Percentiles rank a stretch among this genome's conserved stretches.
These are phyloP conservation scores for Papilio xuthus DNA, from an alignment of 1,140 invertebrate species.

Conservation along the genomic window DNA sequence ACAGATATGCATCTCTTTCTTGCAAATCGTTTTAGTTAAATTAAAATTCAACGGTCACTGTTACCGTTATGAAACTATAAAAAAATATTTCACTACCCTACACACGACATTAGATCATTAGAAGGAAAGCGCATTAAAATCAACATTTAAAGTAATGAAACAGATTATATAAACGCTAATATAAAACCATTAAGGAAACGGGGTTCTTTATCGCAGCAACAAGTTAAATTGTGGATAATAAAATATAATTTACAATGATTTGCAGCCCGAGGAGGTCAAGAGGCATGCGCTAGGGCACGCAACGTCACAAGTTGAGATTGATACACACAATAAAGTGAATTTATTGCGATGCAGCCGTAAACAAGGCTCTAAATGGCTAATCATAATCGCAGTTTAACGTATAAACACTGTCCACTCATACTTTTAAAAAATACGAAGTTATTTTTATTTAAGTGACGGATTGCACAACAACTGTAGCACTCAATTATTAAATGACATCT, in stretches of 20 bases:
- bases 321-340: constrained; percentile 71
- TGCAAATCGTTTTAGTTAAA: too few species aligned
- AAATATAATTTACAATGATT: constrained; percentile 53
- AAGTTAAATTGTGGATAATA: constrained; percentile 43
- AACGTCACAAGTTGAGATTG: constrained; percentile 62
- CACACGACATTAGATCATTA: constrained; percentile 2
- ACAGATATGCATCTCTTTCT: too few species aligned
- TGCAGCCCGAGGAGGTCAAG: constrained; percentile 39
- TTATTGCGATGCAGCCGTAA: constrained; percentile 73
- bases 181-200: constrained; percentile 30
- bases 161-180: constrained; percentile 20
- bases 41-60: neutral
- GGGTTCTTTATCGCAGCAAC: constrained; percentile 41
- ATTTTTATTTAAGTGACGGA: neutral
- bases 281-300: constrained; percentile 40
- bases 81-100: neutral
- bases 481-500: neutral
- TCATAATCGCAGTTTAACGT: constrained; percentile 77
- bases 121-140: neutral
- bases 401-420: constrained; percentile 77
- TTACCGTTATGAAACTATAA: neutral
- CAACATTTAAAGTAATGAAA: constrained; percentile 10
- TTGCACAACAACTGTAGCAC: neutral
- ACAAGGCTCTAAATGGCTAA: constrained; percentile 68
- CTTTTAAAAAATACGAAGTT: constrained; percentile 65